These are phyloP conservation scores for Apis mellifera DNA, from an alignment of 1,140 invertebrate genomes.

Conservation along the genomic window DNA sequence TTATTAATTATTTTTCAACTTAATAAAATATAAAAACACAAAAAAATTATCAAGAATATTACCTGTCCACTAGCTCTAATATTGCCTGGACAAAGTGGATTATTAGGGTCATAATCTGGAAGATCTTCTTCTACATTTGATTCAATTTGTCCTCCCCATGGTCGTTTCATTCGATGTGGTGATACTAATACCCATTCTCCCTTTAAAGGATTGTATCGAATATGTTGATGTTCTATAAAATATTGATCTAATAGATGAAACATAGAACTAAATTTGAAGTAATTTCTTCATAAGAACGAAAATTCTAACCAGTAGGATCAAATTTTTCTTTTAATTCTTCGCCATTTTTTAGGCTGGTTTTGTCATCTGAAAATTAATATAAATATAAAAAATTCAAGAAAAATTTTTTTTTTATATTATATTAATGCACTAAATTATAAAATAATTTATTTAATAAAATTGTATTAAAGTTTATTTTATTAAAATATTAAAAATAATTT, in stretches of 20 bases:
- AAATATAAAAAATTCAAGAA: background rate
- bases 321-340: conserved; percentile 23
- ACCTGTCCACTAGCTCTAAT: conserved; percentile 91
- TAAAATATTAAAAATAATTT: background rate
- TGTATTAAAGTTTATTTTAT: background rate
- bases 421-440: background rate
- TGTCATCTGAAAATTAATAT: conserved; percentile 22
- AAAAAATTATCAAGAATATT: conserved; percentile 27
- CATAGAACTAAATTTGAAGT: conserved; percentile 24
- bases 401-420: background rate
- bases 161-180: conserved; percentile 95
- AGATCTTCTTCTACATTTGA: conserved; percentile 82
- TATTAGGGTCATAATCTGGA: conserved; percentile 89
- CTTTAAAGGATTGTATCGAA: conserved; percentile 95
- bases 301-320: conserved; percentile 51
- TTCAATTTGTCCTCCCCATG: conserved; percentile 97
- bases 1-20: background rate
- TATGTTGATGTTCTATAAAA: conserved; percentile 93
- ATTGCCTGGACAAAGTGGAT: conserved; percentile 95
- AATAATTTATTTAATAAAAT: background rate
- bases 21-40: background rate
- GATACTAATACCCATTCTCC: conserved; percentile 98
- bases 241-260: conserved; percentile 40
- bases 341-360: conserved; percentile 9
- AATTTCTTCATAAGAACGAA: conserved; percentile 12